These are phyloP conservation scores for Herpailurus yagouaroundi DNA, from an alignment of 2,113 vertebrate genomes.

Conservation along the genomic window DNA sequence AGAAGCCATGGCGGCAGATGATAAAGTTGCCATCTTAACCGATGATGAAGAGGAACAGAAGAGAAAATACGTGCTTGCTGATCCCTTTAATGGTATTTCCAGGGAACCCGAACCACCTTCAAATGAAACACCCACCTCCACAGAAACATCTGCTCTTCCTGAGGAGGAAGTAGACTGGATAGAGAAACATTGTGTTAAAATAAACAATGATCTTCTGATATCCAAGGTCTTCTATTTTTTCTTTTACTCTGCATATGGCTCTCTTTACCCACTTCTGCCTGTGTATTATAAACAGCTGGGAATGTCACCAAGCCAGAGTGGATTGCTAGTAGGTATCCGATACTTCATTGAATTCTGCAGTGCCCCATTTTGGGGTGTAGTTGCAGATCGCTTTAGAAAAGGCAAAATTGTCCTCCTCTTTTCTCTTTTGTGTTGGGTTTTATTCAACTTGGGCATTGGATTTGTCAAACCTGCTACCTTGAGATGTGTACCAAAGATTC, in stretches of 20 bases:
- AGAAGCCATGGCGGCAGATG: constrained; percentile 92
- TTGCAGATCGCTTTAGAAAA: constrained; percentile 96
- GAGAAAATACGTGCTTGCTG: constrained; percentile 93
- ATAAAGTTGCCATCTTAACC: constrained; percentile 96
- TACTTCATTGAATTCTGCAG: constrained; percentile 99
- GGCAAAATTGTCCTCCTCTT: constrained; percentile 96
- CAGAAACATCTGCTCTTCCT: constrained; percentile 70
- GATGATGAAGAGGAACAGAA: constrained; percentile 98
- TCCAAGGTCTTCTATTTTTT: constrained; percentile 99
- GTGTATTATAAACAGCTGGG: constrained; percentile 98
- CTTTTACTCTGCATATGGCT: constrained; percentile 98
- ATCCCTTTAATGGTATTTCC: constrained; percentile 90
- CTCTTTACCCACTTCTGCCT: constrained; percentile 94
- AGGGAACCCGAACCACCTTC: constrained; percentile 80
- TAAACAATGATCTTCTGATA: constrained; percentile 94
- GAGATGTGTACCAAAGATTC: constrained; percentile 87
- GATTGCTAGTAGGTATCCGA: constrained; percentile 95
- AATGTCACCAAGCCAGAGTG: constrained; percentile 94
- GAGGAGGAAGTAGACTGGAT: constrained; percentile 91
- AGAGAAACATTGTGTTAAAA: constrained; percentile 91
- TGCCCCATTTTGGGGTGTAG: constrained; percentile 98
- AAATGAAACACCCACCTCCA: constrained; percentile 74
- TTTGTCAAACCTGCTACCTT: constrained; percentile 94
- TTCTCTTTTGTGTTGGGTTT: constrained; percentile 96
- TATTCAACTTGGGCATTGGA: constrained; percentile 96